Evolutionary conservation across 2,797 vertebrate genomes (phyloP).

Genomic region (Gallinago stenura): DNA sequence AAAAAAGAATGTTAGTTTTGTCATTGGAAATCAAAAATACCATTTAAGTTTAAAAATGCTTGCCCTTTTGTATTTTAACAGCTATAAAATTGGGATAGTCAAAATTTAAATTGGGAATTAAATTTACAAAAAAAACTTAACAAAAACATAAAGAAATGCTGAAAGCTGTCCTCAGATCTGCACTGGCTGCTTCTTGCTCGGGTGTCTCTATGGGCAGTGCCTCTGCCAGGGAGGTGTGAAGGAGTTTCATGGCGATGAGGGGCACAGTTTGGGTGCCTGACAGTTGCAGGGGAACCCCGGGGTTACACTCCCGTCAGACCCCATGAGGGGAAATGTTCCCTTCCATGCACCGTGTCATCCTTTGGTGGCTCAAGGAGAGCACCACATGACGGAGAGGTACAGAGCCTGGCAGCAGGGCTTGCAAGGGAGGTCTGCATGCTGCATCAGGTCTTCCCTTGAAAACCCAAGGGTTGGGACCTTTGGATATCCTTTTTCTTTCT

Average conservation of each 20-base stretch:
- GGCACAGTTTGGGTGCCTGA: background rate
- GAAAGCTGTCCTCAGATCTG: background rate
- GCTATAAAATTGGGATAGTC: fast-evolving
- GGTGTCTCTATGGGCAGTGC: background rate
- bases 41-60: background rate
- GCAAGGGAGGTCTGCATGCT: background rate
- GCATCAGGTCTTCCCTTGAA: background rate
- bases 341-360: fast-evolving
- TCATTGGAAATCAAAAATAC: background rate
- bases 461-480: background rate
- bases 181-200: background rate
- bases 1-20: background rate
- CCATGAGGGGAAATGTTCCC: background rate
- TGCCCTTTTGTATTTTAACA: background rate
- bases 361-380: background rate
- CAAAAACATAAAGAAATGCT: background rate
- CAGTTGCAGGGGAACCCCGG: background rate
- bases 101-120: background rate
- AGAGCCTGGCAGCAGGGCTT: background rate
- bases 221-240: background rate
- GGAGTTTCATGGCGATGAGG: background rate
- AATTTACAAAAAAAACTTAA: background rate
- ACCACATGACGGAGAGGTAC: background rate
- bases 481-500: background rate
- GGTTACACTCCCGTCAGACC: background rate